Evolutionary conservation across 2,888 invertebrate species (phyloP).

Genomic region (Orchesella flavescens): DNA sequence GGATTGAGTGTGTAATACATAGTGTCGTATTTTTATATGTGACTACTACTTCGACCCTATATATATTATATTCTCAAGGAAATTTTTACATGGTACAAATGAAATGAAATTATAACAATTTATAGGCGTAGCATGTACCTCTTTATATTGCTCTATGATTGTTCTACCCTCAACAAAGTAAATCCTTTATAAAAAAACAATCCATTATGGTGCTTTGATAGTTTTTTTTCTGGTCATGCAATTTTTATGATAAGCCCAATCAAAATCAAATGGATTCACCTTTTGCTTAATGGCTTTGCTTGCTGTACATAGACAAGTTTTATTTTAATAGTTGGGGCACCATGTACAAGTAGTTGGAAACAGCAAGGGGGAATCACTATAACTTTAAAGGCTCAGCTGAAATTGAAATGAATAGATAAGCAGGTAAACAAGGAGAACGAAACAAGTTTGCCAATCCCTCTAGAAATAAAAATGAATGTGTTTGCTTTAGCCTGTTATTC

Average conservation of each 20-base stretch:
- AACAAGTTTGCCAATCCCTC: slow-evolving; percentile 17
- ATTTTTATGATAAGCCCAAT: slow-evolving; percentile 7
- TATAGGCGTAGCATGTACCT: too few relatives aligned
- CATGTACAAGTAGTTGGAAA: neutral
- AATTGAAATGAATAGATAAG: neutral
- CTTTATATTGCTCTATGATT: too few relatives aligned
- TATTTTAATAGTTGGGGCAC: slow-evolving; percentile 3
- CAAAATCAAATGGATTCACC: slow-evolving; percentile 15
- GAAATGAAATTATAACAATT: too few relatives aligned
- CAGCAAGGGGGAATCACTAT: neutral
- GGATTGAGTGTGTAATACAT: too few relatives aligned
- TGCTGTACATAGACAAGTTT: neutral
- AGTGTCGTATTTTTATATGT: too few relatives aligned
- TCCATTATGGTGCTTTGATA: too few relatives aligned
- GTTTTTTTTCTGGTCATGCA: neutral
- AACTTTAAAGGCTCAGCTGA: neutral
- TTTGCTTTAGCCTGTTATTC: neutral
- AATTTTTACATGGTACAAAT: too few relatives aligned
- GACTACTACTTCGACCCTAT: too few relatives aligned
- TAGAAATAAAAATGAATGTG: neutral
- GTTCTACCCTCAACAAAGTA: too few relatives aligned
- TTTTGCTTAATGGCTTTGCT: slow-evolving; percentile 2
- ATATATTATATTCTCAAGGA: too few relatives aligned
- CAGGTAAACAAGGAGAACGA: slow-evolving; percentile 2
- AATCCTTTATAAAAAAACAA: too few relatives aligned